Evolutionary conservation across 2,113 vertebrate species (phyloP), one percentile per base, ranked within the genome.

Genomic region (Charadrius vociferus): DNA sequence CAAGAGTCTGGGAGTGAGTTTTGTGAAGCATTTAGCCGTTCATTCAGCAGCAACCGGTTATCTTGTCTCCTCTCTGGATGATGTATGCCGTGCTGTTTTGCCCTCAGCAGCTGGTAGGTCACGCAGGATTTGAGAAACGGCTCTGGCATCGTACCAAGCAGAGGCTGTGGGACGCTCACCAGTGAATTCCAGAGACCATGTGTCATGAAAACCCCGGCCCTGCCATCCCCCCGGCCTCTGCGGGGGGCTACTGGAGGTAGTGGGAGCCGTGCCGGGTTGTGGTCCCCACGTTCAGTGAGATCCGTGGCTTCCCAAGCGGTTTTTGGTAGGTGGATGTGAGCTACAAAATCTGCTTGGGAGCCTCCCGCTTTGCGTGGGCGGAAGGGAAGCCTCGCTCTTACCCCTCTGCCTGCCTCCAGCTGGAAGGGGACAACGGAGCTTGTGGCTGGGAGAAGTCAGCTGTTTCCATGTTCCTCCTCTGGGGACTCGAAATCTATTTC

Each of bases 21-120:
- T 50, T 13, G 49, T 23, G 49, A 50, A 24, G 49, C 23, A 3
- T 59, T 81, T 30, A 15, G 62, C 37, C 56, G 32, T 73, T 75
- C 53, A 14, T 93, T 95, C 67, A 70, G 3, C 66, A 70, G 36
- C 20, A 68, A 50, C 47, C 1, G 3, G 58, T 41, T 52, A 26
- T 91, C n/a, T 32, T 62, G 41, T 88, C 86, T 91, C 53, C 41
- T 91, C 47, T 52, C 50, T 26, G 67, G 45, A 9, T 81, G 68
- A 77, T 89, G 59, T n/a, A 45, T 56, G 77, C 67, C 52, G 7
- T 47, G 50, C 85, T 93, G 92, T 4, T 90, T 81, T 92, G 75
- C 82, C 68, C 75, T 88, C 72, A 47, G 50, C 94, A 95, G 90
- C 94, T 96, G 95, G 85, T 93, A n/a, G 78, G 71, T 90, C 95